These are phyloP conservation scores for Drosophila triauraria DNA, from an alignment of 1,140 invertebrate species.

Conservation along the genomic window DNA sequence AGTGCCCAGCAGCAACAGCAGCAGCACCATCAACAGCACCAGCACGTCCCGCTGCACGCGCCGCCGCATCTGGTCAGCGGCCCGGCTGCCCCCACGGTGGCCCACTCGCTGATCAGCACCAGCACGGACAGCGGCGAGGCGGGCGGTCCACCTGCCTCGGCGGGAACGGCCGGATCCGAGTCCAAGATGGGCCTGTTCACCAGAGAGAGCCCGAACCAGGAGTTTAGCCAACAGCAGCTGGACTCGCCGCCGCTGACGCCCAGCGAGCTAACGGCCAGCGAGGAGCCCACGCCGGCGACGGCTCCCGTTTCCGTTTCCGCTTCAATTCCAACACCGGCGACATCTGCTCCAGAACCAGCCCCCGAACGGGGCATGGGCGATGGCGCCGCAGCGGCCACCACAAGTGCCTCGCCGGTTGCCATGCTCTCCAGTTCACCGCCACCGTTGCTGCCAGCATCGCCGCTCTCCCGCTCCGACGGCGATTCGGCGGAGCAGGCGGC, in stretches of 20 bases:
- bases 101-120: constrained; percentile 56
- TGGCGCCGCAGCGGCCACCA: constrained; percentile 76
- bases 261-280: constrained; percentile 3
- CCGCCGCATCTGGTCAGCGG: constrained; percentile 87
- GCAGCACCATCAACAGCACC: constrained; percentile 78
- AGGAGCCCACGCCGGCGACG: constrained; percentile 12
- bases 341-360: constrained; percentile 22
- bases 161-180: constrained; percentile 32
- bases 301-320: neutral
- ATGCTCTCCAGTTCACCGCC: constrained; percentile 80
- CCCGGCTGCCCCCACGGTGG: constrained; percentile 68
- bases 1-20: constrained; percentile 81
- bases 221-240: constrained; percentile 76
- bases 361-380: constrained; percentile 80
- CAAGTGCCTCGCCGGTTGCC: constrained; percentile 74
- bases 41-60: constrained; percentile 87
- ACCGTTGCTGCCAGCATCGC: constrained; percentile 58
- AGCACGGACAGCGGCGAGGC: constrained; percentile 53
- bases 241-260: constrained; percentile 68
- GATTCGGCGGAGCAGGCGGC: constrained; percentile 48
- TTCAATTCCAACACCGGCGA: constrained; percentile 3
- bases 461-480: constrained; percentile 35
- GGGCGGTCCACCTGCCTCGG: constrained; percentile 21
- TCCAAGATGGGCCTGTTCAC: constrained; percentile 81
- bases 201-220: constrained; percentile 77